Percentiles rank a stretch among this genome's conserved stretches.
These are phyloP conservation scores for Conistra vaccinii DNA, from an alignment of 2,888 invertebrate species.

Conservation along the genomic window DNA sequence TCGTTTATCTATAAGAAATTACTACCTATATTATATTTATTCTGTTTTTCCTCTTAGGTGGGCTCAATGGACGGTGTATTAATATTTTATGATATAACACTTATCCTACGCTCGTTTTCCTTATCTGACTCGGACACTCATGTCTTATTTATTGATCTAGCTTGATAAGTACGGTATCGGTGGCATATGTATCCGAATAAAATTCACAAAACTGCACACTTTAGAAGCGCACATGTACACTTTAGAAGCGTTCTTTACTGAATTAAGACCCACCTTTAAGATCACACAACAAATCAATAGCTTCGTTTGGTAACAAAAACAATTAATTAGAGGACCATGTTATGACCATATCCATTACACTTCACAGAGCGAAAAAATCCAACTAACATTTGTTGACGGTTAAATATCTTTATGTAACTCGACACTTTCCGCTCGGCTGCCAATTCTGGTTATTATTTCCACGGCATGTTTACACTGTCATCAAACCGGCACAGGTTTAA, in stretches of 20 bases:
- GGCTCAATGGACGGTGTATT: conserved; percentile 54
- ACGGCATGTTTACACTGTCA: conserved; percentile 18
- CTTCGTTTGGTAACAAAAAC: background rate
- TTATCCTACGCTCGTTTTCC: conserved; percentile 58
- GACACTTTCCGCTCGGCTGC: conserved; percentile 23
- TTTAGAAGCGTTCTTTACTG: background rate
- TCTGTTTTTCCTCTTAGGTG: conserved; percentile 50
- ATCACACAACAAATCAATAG: background rate
- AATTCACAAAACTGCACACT: background rate
- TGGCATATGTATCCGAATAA: background rate
- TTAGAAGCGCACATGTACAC: too few relatives aligned
- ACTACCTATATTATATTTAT: conserved; percentile 50
- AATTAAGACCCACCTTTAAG: background rate
- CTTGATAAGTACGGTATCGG: conserved; percentile 8
- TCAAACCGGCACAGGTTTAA: background rate
- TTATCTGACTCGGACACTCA: conserved; percentile 30
- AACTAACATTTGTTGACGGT: conserved; percentile 9
- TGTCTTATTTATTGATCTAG: conserved; percentile 42
- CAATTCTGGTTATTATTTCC: conserved; percentile 41
- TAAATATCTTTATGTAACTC: conserved; percentile 24
- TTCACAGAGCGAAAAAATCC: conserved; percentile 8
- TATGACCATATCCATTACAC: background rate
- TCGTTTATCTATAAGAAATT: conserved; percentile 43
- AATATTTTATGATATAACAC: conserved; percentile 61
- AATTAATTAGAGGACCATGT: background rate